Evolutionary conservation across 2,888 invertebrate genomes (phyloP).

Genomic region (Alentia gelatinosa): DNA sequence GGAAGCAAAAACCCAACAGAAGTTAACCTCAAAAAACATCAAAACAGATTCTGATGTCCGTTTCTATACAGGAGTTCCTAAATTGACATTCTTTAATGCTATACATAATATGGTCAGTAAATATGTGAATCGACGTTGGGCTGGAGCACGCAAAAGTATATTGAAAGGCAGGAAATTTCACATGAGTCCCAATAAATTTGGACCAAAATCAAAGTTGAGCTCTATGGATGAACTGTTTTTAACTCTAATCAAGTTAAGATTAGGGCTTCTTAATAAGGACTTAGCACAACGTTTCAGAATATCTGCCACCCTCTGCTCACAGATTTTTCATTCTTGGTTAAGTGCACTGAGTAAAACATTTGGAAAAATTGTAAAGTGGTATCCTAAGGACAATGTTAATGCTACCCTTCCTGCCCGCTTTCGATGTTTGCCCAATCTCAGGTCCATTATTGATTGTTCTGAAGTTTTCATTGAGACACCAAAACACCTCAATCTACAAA

Average conservation of each 20-base stretch:
- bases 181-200: not conserved
- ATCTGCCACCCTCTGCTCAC: not conserved
- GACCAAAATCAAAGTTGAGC: not conserved
- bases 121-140: not conserved
- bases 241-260: slow-evolving; percentile 24
- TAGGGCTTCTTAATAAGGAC: slow-evolving; percentile 30
- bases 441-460: slow-evolving; percentile 50
- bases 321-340: slow-evolving; percentile 49
- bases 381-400: not conserved
- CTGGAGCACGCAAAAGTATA: not conserved
- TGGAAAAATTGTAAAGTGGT: not conserved
- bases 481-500: not conserved
- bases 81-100: not conserved
- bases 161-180: not conserved
- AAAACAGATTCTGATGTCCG: not conserved
- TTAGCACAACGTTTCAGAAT: slow-evolving; percentile 21
- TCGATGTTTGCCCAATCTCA: not conserved
- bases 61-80: not conserved
- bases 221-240: slow-evolving; percentile 30
- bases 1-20: not conserved
- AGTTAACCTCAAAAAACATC: not conserved
- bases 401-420: not conserved
- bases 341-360: not conserved
- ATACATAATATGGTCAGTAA: not conserved
- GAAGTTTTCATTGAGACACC: slow-evolving; percentile 45